Evolutionary conservation across 1,140 invertebrate species (phyloP).

Genomic region (Caenorhabditis elegans): WBcel235 BX284606.5:9731501-9732000

Average conservation of each 20-base stretch:
- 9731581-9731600: constrained; percentile 54
- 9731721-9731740: too few species aligned
- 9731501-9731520: constrained; percentile 57
- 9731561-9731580: constrained; percentile 37
- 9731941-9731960: constrained; percentile 43
- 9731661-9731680: neutral
- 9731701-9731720: too few species aligned
- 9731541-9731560: constrained; percentile 52
- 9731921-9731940: constrained; percentile 57
- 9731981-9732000: constrained; percentile 53
- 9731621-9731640: constrained; percentile 66
- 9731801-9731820: too few species aligned
- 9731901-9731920: constrained; percentile 44
- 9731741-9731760: too few species aligned
- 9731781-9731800: too few species aligned
- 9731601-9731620: constrained; percentile 59
- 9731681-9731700: too few species aligned
- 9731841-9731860: too few species aligned
- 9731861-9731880: too few species aligned
- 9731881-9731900: too few species aligned
- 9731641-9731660: neutral
- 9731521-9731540: constrained; percentile 55
- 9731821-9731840: too few species aligned
- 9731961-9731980: constrained; percentile 35
- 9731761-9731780: too few species aligned